A percentile compares a stretch with the other conserved stretches of the same genome.
These are phyloP conservation scores for Rhinogobius similis DNA, from an alignment of 2,113 vertebrate genomes.

Conservation along the genomic window DNA sequence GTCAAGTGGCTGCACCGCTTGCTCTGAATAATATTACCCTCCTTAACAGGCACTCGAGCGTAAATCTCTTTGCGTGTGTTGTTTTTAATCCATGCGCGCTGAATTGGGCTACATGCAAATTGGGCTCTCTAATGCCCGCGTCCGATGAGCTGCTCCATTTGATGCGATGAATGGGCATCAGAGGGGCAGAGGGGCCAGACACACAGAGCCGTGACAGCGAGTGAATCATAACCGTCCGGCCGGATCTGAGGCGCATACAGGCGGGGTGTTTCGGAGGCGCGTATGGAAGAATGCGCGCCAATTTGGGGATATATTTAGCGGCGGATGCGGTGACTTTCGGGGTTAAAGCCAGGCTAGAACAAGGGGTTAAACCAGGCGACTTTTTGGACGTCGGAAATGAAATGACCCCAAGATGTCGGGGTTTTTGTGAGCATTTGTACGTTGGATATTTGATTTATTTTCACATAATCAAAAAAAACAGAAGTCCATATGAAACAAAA, in stretches of 20 bases:
- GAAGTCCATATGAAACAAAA: too few relatives aligned
- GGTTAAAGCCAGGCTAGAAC: too few relatives aligned
- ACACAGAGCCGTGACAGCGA: conserved; percentile 1
- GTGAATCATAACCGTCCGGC: conserved; percentile 38
- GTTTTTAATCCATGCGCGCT: conserved; percentile 67
- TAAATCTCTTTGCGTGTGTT: conserved; percentile 67
- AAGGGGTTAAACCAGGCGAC: too few relatives aligned
- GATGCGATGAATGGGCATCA: conserved; percentile 69
- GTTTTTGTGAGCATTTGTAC: too few relatives aligned
- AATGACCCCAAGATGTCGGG: too few relatives aligned
- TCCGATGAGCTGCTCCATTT: conserved; percentile 71
- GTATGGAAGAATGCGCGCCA: neutral
- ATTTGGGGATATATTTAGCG: too few relatives aligned
- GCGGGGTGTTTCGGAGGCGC: conserved; percentile 36
- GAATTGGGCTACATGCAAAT: conserved; percentile 74
- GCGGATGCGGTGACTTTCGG: too few relatives aligned
- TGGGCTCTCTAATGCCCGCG: conserved; percentile 54
- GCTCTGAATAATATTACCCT: conserved; percentile 63
- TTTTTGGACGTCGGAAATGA: too few relatives aligned
- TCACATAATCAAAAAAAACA: too few relatives aligned
- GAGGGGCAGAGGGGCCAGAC: conserved; percentile 34
- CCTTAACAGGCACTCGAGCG: conserved; percentile 53
- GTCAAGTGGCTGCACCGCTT: conserved; percentile 11
- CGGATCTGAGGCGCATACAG: conserved; percentile 32
- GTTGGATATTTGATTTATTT: too few relatives aligned